A percentile compares a stretch with the other conserved stretches of the same genome.
Evolutionary conservation across 2,888 invertebrate genomes (phyloP).

Genomic region (Fabriciana adippe): DNA sequence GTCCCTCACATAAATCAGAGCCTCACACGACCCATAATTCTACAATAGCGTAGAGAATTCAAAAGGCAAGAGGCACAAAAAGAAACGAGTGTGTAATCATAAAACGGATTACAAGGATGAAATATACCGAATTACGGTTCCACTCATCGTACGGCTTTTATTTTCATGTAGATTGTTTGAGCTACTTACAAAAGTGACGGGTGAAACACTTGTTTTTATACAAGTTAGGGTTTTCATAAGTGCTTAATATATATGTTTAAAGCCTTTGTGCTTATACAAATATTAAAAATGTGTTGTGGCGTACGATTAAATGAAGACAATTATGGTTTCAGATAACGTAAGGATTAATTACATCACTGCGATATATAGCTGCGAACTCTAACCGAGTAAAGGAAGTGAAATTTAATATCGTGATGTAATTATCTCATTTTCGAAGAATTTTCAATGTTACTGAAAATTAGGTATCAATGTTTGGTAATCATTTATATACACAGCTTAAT

Average conservation of each 20-base stretch:
- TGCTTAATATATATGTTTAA: background rate
- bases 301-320: no score
- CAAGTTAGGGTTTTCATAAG: background rate
- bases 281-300: background rate
- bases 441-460: no score
- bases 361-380: no score
- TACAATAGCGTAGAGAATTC: slow-evolving; percentile 46
- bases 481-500: no score
- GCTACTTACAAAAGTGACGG: slow-evolving; percentile 28
- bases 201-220: slow-evolving; percentile 25
- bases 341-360: no score
- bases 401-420: no score
- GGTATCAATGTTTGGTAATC: no score
- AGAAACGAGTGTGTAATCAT: slow-evolving; percentile 46
- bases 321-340: no score
- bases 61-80: slow-evolving; percentile 46
- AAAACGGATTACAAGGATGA: slow-evolving; percentile 46
- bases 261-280: background rate
- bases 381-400: no score
- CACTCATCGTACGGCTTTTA: slow-evolving; percentile 41
- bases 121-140: slow-evolving; percentile 40
- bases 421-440: no score
- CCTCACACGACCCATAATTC: slow-evolving; percentile 26
- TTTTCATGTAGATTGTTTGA: slow-evolving; percentile 47
- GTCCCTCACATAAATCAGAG: slow-evolving; percentile 25